Base-by-base conservation (phyloP, 2,888 invertebrate species). In the Morinoia aosen region DNA sequence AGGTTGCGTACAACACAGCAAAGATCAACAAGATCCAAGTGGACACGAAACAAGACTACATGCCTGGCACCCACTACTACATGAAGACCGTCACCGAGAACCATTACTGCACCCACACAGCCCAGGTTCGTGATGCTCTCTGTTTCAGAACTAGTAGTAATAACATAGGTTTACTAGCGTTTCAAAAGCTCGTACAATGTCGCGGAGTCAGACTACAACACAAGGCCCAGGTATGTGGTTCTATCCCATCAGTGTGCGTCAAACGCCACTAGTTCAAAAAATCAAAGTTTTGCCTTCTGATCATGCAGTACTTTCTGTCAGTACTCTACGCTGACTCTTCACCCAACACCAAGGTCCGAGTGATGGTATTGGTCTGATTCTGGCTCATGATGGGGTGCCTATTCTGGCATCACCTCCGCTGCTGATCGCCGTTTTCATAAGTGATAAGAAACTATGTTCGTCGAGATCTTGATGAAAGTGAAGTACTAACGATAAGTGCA, bases 31-130 rank as follows among this genome's bases (percentile, higher is more conserved):
- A 96, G 64, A 95, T 96, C n/a, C 96, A 96, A 56, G 90, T 96
- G 48, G 95, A 96, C 39, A 96, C 96, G 16, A 95, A 94, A 14
- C 95, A 96, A 56, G 96, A 96, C 93, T 96, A 95, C 95, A 96
- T 96, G 96, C 96, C 96, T 0, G 96, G 96, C 48, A 96, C 96
- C 8, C 96, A 96, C 95, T 96, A 96, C 95, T 96, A 96, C 95
- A 96, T 96, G 96, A 96, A 96, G 95, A 96, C 96, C 8, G 95
- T 95, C 33, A 96, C 96, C n/a, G 95, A 96, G 88, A 95, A 95
- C 10, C 96, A 96, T 88, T 96, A 96, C 93, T 96, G 96, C 94
- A 96, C 96, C 56, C 56, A 95, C 94, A 96, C 95, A 19, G 96
- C 95, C n/a, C 96, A 96, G 96, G 96, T 96, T 39, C 19, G 90